Percentiles rank a stretch among this genome's conserved stretches.
These are phyloP conservation scores for Andrena fulva DNA, from an alignment of 2,888 invertebrate species.

Conservation along the genomic window DNA sequence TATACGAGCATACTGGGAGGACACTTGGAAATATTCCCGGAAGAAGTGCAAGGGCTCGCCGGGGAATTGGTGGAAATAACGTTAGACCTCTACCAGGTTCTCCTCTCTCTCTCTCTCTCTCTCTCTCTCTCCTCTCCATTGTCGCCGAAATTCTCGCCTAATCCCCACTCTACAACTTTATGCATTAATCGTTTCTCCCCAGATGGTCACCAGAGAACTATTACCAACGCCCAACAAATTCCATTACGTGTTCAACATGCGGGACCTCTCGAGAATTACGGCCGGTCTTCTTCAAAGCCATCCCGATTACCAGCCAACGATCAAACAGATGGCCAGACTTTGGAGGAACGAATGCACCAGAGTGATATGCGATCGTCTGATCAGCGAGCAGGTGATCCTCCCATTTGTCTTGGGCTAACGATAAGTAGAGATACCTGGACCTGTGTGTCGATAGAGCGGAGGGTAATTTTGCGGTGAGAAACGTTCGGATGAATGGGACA, in stretches of 20 bases:
- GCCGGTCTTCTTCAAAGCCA: constrained; percentile 93
- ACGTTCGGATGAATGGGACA: background rate
- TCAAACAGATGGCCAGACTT: constrained; percentile 91
- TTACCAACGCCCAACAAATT: constrained; percentile 97
- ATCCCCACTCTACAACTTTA: background rate
- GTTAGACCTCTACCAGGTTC: constrained; percentile 91
- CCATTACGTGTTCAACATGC: constrained; percentile 97
- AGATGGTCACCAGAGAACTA: constrained; percentile 91
- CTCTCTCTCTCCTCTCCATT: background rate
- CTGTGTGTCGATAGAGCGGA: background rate
- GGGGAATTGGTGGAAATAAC: constrained; percentile 91
- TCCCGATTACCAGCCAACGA: constrained; percentile 89
- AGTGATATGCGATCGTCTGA: constrained; percentile 95
- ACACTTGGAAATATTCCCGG: constrained; percentile 90
- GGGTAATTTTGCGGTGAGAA: background rate
- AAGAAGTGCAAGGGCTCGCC: constrained; percentile 88
- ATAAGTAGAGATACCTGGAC: background rate
- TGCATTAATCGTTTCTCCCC: constrained; percentile 50
- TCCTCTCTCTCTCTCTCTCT: background rate
- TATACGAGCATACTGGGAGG: constrained; percentile 93
- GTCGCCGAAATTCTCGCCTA: no score
- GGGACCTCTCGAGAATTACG: constrained; percentile 94
- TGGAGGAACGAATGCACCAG: constrained; percentile 97
- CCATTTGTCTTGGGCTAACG: no score
- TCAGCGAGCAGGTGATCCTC: constrained; percentile 86